These are phyloP conservation scores for Scelioninae gen. 2 DNA, from an alignment of 2,888 invertebrate species.

Conservation along the genomic window DNA sequence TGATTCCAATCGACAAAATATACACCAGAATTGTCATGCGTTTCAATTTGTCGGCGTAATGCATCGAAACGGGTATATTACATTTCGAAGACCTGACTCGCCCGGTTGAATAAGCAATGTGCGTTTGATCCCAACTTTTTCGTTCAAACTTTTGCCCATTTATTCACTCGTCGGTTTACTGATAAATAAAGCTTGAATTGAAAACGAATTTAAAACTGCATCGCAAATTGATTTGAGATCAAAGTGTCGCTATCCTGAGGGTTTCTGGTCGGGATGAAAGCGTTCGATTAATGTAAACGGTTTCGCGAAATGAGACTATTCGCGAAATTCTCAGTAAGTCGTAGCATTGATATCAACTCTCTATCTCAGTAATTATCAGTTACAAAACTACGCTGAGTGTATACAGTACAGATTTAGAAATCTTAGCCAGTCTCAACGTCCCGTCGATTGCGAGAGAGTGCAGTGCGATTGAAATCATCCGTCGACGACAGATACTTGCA, in stretches of 20 bases:
- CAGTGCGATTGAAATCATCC: slow-evolving; percentile 44
- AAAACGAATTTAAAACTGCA: slow-evolving; percentile 4
- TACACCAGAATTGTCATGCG: slow-evolving; percentile 7
- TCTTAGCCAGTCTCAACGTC: slow-evolving; percentile 54
- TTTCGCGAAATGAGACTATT: slow-evolving; percentile 38
- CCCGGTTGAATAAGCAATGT: slow-evolving; percentile 18
- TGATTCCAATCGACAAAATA: slow-evolving; percentile 5
- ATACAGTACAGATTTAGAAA: slow-evolving; percentile 50
- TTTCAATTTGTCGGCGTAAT: not conserved
- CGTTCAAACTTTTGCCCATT: too few relatives aligned
- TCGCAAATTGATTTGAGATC: slow-evolving; percentile 31
- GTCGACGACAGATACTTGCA: slow-evolving; percentile 20
- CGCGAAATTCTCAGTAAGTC: slow-evolving; percentile 49
- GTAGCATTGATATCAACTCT: slow-evolving; percentile 41
- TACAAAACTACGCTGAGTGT: slow-evolving; percentile 53
- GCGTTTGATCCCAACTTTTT: not conserved
- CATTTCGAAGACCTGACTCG: slow-evolving; percentile 21
- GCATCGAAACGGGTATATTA: not conserved
- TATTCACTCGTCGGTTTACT: too few relatives aligned
- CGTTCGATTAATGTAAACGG: slow-evolving; percentile 12
- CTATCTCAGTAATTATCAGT: slow-evolving; percentile 37
- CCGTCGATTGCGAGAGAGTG: slow-evolving; percentile 36
- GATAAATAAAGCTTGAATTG: too few relatives aligned
- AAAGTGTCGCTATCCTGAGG: slow-evolving; percentile 44
- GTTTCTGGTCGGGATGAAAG: slow-evolving; percentile 29